Base-by-base conservation (phyloP, 1,140 invertebrate genomes). In the Nephila pilipes region DNA sequence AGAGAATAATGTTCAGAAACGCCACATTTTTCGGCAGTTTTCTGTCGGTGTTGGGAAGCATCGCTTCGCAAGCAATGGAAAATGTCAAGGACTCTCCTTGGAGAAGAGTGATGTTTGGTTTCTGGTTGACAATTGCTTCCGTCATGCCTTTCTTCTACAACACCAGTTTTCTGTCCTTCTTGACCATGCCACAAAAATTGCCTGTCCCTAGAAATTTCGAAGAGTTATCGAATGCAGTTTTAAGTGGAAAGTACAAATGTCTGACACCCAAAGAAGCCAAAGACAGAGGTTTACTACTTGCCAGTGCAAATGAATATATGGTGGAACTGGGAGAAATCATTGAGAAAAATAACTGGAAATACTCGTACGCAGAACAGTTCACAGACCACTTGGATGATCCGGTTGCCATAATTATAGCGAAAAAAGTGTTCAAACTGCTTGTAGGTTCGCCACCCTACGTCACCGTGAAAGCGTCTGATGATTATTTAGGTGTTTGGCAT, bases 141-240 rank as follows among this genome's bases (percentile, higher is more conserved):
- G 54, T 83, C 22, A 57, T 83, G 54, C n/a, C 81, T 8, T 83
- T 83, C 10, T 18, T 83, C 46, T 83, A 83, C 46, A 18, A 29
- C n/a, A 25, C 22, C n/a, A 83, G 2, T 25, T 57, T 83, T 29
- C 22, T 83, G 81, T 83, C 54, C 29, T 83, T 83, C 46, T 14
- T 57, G 16, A 83, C 81, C 0, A 32, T 83, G 38, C 81, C 81
- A 25, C 46, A 55, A n/a, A 25, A 22, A n/a, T 5, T 25, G 22
- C 46, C 54, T 5, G 46, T 16, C 2, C 14, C 54, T 2, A 54
- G 16, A 5, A 18, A 55, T 29, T 83, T 83, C n/a, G 5, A 25
- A 0, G 81, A 83, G 3, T 32, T 83, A 22, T 83, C 81, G 6
- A 29, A 83, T 10, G 81, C 18, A 2, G 81, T 83, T 10, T n/a